These are phyloP conservation scores for Lerema accius DNA, from an alignment of 1,140 invertebrate genomes.

Conservation along the genomic window DNA sequence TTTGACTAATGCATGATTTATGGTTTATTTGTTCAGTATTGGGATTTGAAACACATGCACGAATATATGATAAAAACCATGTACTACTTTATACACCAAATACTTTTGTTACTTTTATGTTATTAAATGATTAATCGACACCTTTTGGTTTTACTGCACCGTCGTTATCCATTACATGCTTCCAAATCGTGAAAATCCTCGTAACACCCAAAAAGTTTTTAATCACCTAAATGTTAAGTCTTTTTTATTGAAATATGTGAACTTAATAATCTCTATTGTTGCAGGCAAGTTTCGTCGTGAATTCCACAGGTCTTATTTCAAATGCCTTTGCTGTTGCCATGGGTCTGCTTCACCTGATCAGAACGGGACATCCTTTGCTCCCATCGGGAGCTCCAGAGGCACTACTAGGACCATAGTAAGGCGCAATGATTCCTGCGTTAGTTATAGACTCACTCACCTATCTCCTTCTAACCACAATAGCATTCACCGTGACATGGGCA, in stretches of 20 bases:
- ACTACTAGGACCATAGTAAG: slow-evolving; percentile 67
- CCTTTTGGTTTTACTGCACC: slow-evolving; percentile 5
- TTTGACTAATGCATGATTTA: slow-evolving; percentile 1
- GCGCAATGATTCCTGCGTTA: slow-evolving; percentile 75
- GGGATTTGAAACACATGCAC: background rate
- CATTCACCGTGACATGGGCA: slow-evolving; percentile 62
- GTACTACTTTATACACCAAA: too few relatives aligned
- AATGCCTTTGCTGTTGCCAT: slow-evolving; percentile 76
- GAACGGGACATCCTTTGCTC: slow-evolving; percentile 70
- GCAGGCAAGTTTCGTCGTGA: slow-evolving; percentile 81
- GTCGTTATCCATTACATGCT: slow-evolving; percentile 7
- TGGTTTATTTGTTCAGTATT: background rate
- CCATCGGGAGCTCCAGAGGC: slow-evolving; percentile 64
- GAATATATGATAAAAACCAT: too few relatives aligned
- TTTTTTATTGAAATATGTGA: background rate
- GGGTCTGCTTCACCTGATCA: slow-evolving; percentile 51
- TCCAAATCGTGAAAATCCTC: background rate
- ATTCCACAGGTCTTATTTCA: slow-evolving; percentile 81
- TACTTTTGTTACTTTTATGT: background rate
- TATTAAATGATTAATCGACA: background rate
- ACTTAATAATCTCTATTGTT: slow-evolving; percentile 53
- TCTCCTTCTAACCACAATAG: slow-evolving; percentile 76
- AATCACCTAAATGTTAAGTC: background rate
- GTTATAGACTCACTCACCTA: slow-evolving; percentile 74
- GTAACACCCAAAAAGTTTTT: background rate